Conservation (phyloP, 1,140 invertebrate genomes). For the Drosophila eugracilis region DNA sequence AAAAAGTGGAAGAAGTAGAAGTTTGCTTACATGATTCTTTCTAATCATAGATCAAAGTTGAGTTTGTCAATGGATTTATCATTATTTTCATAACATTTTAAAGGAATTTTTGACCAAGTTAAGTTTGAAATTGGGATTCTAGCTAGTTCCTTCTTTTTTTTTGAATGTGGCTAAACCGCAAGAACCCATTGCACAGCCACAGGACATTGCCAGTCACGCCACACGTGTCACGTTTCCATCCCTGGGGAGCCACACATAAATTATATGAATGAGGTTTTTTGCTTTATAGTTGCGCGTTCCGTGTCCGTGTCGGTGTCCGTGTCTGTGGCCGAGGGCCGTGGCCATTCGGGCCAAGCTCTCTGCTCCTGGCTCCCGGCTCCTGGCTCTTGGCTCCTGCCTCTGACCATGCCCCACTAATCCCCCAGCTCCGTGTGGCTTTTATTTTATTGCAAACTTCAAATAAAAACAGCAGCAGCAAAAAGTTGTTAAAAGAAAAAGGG, state of each 20-base stretch:
- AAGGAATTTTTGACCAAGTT: too few species aligned
- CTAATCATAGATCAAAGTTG: too few species aligned
- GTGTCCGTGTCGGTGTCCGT: too few species aligned
- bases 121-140: too few species aligned
- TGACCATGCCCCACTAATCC: slow-evolving; percentile 21
- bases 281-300: slow-evolving; percentile 61
- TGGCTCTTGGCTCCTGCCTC: slow-evolving; percentile 42
- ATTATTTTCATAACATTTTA: too few species aligned
- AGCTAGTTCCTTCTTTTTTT: too few species aligned
- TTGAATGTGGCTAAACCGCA: not conserved
- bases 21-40: too few species aligned
- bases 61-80: too few species aligned
- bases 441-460: slow-evolving; percentile 65
- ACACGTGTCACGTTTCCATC: slow-evolving; percentile 40
- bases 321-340: slow-evolving; percentile 54
- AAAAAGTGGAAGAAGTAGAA: too few species aligned
- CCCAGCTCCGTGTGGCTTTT: slow-evolving; percentile 45
- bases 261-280: slow-evolving; percentile 62
- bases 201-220: not conserved
- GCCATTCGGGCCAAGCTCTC: slow-evolving; percentile 33
- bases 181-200: not conserved
- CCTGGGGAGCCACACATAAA: slow-evolving; percentile 35
- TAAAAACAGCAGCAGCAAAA: slow-evolving; percentile 49
- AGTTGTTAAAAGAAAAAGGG: slow-evolving; percentile 48
- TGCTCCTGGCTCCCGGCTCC: slow-evolving; percentile 5